Base-by-base conservation (phyloP, 2,113 vertebrate species). In the Regulus satrapa region DNA sequence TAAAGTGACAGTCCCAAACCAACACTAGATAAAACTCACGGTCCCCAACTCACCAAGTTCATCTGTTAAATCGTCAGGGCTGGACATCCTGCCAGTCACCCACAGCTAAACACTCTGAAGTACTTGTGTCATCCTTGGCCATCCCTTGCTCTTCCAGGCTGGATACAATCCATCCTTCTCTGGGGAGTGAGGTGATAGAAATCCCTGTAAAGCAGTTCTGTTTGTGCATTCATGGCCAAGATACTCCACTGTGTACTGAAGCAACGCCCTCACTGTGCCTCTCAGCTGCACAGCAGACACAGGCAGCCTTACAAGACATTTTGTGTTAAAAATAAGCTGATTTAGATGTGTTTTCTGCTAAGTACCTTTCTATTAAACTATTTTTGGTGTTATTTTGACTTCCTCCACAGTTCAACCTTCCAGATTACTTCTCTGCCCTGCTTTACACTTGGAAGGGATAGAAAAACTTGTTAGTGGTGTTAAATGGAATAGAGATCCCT, bases 401-500 rank as follows among this genome's bases (percentile, higher is more conserved):
- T 74, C 29, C 31, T 84, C 26, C 56, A 55, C 38, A 56, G 79
- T 69, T 77, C 36, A 86, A 10, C 59, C 46, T 83, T 76, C 72
- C 55, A 58, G 46, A 74, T 59, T 62, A 73, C 32, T 85, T 54
- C 26, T 54, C 18, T 62, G 41, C 36, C 31, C 29, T 54, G 21
- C 40, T 85, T 58, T 66, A 61, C 38, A 59, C 32, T 36, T 81
- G 55, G 43, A 77, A 92, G 59, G 41, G 46, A 46, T 38, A 41
- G 46, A 52, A 92, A 79, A 82, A 36, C 38, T 48, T 69, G 34
- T 46, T 83, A 88, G 67, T 20, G 45, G 40, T 86, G 51, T 91
- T 82, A 94, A 96, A 69, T 61, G 79, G 81, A 87, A 90, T 52
- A 46, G 54, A 94, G 85, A 84, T 94, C 90, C 87, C 67, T 49